Evolutionary conservation across 1,140 invertebrate species (phyloP), one percentile per base, ranked within the genome.

Genomic region (Antheraea mylitta): DNA sequence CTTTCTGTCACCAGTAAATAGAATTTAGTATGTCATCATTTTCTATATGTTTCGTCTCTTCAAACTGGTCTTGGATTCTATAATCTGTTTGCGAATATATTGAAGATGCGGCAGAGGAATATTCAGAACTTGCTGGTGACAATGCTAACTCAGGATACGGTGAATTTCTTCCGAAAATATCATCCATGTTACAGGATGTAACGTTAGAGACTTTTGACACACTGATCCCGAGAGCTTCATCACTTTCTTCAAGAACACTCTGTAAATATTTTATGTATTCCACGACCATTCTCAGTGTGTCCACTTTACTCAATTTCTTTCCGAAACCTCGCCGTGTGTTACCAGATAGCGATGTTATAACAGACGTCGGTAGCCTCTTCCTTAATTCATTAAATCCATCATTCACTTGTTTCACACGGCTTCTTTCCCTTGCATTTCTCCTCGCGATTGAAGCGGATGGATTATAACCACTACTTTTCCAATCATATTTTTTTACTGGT

Each of bases 221-320:
- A 70, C 75, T 48, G 45, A 82, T 73, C 7, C 80, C 81, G 64
- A 74, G 85, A 71, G 69, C 84, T 61, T 68, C 89, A 77, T 74
- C 94, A 73, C 83, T 90, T 66, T 96, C 96, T n/a, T 96, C 96
- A 18, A 99, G 91, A 61, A 99, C 87, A 72, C 95, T 94, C 82
- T 99, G 96, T 18, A 99, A 92, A 70, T 97, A 95, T 67, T 96
- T 94, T 77, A 99, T 99, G 86, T 99, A 99, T 83, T 99, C 97
- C 0, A 99, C 98, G 0, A 98, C 98, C 92, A 98, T 96, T 69
- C 96, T 93, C 10, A 99, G 89, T 0, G 98, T 99, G 84, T 99
- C 98, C 7, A 99, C 98, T 94, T 99, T 99, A 84, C 96, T 98
- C 0, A 99, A 94, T 84, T 99, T 98, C 87, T 99, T 99, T 73